Evolutionary conservation across 2,113 vertebrate species (phyloP), one percentile per base, ranked within the genome.

Genomic region (Paedocypris sp.): DNA sequence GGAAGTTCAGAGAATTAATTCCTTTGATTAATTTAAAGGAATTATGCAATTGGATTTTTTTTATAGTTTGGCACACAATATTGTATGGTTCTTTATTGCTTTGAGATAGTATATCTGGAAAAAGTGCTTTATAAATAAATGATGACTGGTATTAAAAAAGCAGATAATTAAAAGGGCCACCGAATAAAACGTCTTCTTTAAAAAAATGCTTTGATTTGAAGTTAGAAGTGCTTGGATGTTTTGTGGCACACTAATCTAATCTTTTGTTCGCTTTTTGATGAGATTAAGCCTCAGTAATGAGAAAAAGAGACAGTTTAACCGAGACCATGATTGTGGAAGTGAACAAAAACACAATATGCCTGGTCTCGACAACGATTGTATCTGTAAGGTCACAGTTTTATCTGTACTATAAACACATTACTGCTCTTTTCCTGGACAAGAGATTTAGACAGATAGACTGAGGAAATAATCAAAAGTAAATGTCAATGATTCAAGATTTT

Each of bases 371-470:
- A n/a, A 26, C 23, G 32, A 62, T 18, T 25, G 5, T 6, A 42
- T 42, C 15, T 48, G 35, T 25, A 26, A 54, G 49, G 42, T 62
- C 50, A 42, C 7, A 62, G 10, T 41, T 57, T 58, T 43, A 36
- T 45, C 51, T 35, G 52, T n/a, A 15, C 3, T 49, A 20, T 29
- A 50, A 56, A 62, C 28, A 19, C 42, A 48, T 49, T 53, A 45
- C 6, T 60, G 22, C 43, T 15, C 38, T 10, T 36, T 19, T 22
- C 13, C 43, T 22, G 10, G 3, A 20, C 32, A 1, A 22, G 6
- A 62, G 31, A 22, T 22, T 26, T 18, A 46, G 10, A 36, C 15
- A 29, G 4, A 36, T 8, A 38, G 4, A 9, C 2, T 11, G 3
- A 38, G 4, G 11, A 26, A 45, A 41, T 5, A 36, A 50, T 20